Evolutionary conservation across 1,140 invertebrate species (phyloP).

Genomic region (Trissolcus basalis): DNA sequence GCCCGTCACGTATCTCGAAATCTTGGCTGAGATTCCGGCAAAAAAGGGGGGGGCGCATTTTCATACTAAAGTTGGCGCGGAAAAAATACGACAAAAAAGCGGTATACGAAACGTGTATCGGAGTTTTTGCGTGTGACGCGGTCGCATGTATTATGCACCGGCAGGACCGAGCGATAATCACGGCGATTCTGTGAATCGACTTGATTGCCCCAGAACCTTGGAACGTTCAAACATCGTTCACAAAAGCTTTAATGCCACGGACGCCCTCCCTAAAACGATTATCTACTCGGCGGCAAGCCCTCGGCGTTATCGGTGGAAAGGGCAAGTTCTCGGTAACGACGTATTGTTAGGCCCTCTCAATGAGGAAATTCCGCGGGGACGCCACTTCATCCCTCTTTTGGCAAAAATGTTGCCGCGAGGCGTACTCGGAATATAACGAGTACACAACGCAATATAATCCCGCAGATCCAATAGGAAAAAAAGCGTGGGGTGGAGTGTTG

Average conservation of each 20-base stretch:
- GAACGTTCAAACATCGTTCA: constrained; percentile 72
- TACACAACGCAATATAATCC: constrained; percentile 46
- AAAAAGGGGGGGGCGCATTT: constrained; percentile 13
- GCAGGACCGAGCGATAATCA: constrained; percentile 52
- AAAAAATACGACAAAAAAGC: constrained; percentile 4
- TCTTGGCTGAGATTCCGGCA: constrained; percentile 14
- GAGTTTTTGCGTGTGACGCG: constrained; percentile 44
- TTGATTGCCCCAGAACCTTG: constrained; percentile 72
- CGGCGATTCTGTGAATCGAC: constrained; percentile 69
- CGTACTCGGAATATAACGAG: constrained; percentile 45
- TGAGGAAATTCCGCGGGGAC: constrained; percentile 68
- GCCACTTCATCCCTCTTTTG: constrained; percentile 62
- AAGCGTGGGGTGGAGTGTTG: constrained; percentile 12
- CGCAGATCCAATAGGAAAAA: constrained; percentile 37
- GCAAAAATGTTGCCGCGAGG: constrained; percentile 61
- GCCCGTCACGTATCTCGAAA: constrained; percentile 20
- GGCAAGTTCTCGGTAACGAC: constrained; percentile 70
- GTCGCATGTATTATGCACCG: constrained; percentile 52
- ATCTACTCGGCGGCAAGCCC: constrained; percentile 71
- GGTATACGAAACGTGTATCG: constrained; percentile 21
- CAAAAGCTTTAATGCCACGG: constrained; percentile 71
- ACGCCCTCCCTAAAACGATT: constrained; percentile 73
- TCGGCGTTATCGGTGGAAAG: constrained; percentile 64
- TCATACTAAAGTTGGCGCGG: constrained; percentile 16
- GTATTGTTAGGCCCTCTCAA: constrained; percentile 71